Conservation (phyloP, 2,797 vertebrate genomes). For the Lepus townsendii region DNA sequence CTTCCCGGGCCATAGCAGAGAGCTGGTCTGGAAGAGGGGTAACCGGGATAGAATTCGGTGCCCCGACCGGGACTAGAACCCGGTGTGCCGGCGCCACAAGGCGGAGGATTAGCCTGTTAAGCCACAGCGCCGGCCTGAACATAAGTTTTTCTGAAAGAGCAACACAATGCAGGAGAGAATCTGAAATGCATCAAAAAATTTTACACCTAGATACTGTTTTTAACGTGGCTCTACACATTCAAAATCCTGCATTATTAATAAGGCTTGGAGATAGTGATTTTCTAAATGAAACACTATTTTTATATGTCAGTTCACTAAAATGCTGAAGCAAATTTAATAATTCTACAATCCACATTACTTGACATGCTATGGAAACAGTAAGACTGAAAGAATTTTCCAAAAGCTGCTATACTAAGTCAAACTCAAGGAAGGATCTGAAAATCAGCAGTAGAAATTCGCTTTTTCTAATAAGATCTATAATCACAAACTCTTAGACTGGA, state of each 20-base stretch:
- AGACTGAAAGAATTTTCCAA: constrained; percentile 60
- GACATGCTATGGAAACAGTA: constrained; percentile 44
- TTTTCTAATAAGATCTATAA: neutral
- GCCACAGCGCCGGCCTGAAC: neutral
- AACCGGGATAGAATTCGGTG: too few species aligned
- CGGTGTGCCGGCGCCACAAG: too few species aligned
- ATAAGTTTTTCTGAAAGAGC: constrained; percentile 53
- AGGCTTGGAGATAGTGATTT: neutral
- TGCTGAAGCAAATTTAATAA: constrained; percentile 51
- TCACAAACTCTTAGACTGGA: neutral
- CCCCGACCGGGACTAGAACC: too few species aligned
- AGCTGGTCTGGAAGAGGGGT: too few species aligned
- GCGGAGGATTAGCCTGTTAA: too few species aligned
- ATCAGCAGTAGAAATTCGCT: neutral
- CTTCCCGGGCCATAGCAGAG: too few species aligned
- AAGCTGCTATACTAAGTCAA: constrained; percentile 32
- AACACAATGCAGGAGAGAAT: constrained; percentile 57
- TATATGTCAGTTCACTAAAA: constrained; percentile 51
- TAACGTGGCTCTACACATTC: constrained; percentile 42
- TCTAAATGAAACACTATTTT: constrained; percentile 4
- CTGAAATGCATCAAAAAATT: constrained; percentile 51
- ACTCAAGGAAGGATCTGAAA: neutral
- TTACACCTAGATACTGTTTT: constrained; percentile 42
- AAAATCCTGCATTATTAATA: constrained; percentile 52
- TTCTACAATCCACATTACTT: constrained; percentile 46